Percentiles rank a stretch among this genome's conserved stretches.
Evolutionary conservation across 1,140 invertebrate species (phyloP).

Genomic region (Bombus terrestris): DNA sequence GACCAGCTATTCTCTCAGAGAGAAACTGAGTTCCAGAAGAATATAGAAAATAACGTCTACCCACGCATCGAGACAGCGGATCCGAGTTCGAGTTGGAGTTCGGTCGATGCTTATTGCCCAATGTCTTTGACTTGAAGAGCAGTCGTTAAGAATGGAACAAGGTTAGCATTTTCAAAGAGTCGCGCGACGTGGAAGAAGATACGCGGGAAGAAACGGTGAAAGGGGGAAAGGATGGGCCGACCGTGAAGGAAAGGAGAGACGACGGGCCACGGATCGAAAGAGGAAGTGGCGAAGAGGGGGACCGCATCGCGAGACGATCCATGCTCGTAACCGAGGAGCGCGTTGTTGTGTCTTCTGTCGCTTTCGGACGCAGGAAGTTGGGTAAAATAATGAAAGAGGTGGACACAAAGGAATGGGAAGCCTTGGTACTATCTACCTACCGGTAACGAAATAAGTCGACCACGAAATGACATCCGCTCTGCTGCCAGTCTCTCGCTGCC

Average conservation of each 20-base stretch:
- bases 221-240: background rate
- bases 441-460: slow-evolving; percentile 77
- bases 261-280: background rate
- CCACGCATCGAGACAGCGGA: background rate
- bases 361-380: slow-evolving; percentile 66
- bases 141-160: slow-evolving; percentile 22
- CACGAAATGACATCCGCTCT: slow-evolving; percentile 81
- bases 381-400: slow-evolving; percentile 73
- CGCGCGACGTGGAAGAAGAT: background rate
- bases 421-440: slow-evolving; percentile 52
- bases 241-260: background rate
- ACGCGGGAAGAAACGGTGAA: background rate
- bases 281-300: background rate
- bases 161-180: slow-evolving; percentile 39
- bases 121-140: slow-evolving; percentile 17
- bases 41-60: background rate
- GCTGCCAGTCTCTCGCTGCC: slow-evolving; percentile 51
- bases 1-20: background rate
- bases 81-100: background rate
- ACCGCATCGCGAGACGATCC: background rate
- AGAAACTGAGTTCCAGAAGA: background rate
- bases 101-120: slow-evolving; percentile 1
- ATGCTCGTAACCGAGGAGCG: slow-evolving; percentile 8
- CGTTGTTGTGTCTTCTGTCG: slow-evolving; percentile 32
- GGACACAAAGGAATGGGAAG: slow-evolving; percentile 74